These are phyloP conservation scores for Drosophila rhopaloa DNA, from an alignment of 1,140 invertebrate genomes.

Conservation along the genomic window DNA sequence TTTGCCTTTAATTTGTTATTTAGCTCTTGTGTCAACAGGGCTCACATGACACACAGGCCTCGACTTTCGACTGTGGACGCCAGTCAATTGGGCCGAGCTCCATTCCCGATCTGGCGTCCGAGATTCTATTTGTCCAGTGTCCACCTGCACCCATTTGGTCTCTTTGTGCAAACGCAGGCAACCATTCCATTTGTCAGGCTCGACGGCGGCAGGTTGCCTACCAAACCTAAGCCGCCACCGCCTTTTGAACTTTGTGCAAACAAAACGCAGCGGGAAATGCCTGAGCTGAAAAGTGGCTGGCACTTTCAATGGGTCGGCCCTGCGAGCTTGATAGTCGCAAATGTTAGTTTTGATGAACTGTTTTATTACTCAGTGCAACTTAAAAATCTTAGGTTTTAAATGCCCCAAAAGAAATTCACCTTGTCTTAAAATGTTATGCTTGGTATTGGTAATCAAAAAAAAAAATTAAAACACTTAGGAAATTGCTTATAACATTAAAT, in stretches of 20 bases:
- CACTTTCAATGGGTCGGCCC: slow-evolving; percentile 54
- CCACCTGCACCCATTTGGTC: slow-evolving; percentile 29
- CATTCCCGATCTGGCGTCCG: slow-evolving; percentile 23
- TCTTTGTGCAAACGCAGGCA: slow-evolving; percentile 73
- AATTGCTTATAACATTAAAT: no score
- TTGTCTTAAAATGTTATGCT: no score
- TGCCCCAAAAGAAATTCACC: not conserved
- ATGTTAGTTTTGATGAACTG: not conserved
- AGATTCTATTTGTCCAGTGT: slow-evolving; percentile 56
- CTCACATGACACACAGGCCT: slow-evolving; percentile 12
- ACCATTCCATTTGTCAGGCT: slow-evolving; percentile 82
- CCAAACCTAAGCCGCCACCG: slow-evolving; percentile 31
- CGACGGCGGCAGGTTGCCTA: slow-evolving; percentile 26
- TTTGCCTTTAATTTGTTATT: slow-evolving; percentile 24
- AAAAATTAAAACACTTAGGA: not conserved
- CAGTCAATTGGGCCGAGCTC: slow-evolving; percentile 41
- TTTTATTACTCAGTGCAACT: not conserved
- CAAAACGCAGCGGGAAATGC: slow-evolving; percentile 60
- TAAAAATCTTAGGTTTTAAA: not conserved
- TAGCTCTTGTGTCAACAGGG: slow-evolving; percentile 22
- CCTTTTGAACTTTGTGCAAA: slow-evolving; percentile 72
- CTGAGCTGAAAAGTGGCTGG: slow-evolving; percentile 54
- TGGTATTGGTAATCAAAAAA: no score
- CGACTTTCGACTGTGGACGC: not conserved
- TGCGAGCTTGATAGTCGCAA: not conserved